A percentile compares a stretch with the other conserved stretches of the same genome.
Conservation (phyloP, 2,113 vertebrate species). For the Brachyhypopomus occidentalis region DNA sequence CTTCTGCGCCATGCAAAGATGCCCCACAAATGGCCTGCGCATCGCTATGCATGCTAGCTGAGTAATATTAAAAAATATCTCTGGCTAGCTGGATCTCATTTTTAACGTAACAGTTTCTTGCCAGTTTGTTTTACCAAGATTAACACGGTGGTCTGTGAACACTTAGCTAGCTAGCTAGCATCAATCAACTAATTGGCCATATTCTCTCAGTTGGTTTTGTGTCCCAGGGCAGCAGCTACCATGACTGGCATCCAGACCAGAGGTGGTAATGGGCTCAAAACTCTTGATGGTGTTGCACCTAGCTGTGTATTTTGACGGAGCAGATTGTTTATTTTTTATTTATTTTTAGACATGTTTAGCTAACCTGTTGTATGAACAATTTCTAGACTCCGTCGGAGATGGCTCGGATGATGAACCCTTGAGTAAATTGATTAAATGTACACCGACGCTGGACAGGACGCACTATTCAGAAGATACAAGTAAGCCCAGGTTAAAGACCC, state of each 20-base stretch:
- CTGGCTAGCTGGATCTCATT: too few species aligned
- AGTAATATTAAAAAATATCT: too few species aligned
- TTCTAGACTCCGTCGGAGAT: neutral
- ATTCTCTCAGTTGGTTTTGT: neutral
- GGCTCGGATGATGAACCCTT: constrained; percentile 25
- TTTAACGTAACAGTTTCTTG: too few species aligned
- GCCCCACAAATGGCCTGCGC: too few species aligned
- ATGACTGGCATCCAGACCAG: constrained; percentile 6
- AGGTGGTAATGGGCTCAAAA: neutral
- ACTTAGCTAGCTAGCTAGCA: neutral
- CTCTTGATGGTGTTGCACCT: neutral
- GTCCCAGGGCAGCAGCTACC: neutral
- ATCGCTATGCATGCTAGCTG: too few species aligned
- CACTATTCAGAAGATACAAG: neutral
- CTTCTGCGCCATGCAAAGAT: too few species aligned
- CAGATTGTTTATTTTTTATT: too few species aligned
- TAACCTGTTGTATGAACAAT: neutral
- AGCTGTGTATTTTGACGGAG: neutral
- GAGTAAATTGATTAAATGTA: neutral
- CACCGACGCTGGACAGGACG: neutral
- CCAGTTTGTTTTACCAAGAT: neutral
- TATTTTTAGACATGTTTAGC: neutral
- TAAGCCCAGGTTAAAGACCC: neutral
- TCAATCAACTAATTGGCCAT: neutral
- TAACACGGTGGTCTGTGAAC: too few species aligned